These are phyloP conservation scores for Lasioglossum baleicum DNA, from an alignment of 1,140 invertebrate species.

Conservation along the genomic window DNA sequence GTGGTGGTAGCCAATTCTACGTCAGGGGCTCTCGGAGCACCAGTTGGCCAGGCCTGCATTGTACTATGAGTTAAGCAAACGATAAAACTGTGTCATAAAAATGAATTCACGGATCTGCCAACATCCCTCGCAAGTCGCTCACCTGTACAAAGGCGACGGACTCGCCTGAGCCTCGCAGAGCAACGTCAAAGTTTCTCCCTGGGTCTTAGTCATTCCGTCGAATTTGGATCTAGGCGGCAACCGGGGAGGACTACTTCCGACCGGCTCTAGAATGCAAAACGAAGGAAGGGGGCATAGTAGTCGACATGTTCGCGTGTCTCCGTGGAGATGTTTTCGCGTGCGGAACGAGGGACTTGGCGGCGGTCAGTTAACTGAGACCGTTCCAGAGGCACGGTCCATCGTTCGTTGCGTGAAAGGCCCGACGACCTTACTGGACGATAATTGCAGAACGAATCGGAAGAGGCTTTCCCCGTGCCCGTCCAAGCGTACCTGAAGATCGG, in stretches of 20 bases:
- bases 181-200: slow-evolving; percentile 78
- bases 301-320: slow-evolving; percentile 49
- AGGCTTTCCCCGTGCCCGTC: neutral
- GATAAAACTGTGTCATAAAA: no score
- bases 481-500: slow-evolving; percentile 84
- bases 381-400: neutral
- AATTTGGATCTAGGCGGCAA: slow-evolving; percentile 80
- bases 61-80: no score
- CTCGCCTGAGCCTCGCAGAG: slow-evolving; percentile 84
- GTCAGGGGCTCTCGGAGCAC: no score
- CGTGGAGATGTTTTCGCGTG: neutral
- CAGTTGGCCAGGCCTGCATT: no score
- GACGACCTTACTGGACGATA: neutral
- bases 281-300: slow-evolving; percentile 31
- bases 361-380: neutral
- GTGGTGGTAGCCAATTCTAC: no score
- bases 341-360: neutral
- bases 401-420: no score
- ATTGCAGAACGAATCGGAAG: neutral
- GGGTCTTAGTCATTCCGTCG: slow-evolving; percentile 71
- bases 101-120: no score
- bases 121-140: slow-evolving; percentile 75
- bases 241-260: slow-evolving; percentile 82
- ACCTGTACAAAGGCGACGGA: slow-evolving; percentile 83
- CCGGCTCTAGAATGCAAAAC: slow-evolving; percentile 80